Base-by-base conservation (phyloP, 2,797 vertebrate genomes). In the Gobionotothen gibberifrons region DNA sequence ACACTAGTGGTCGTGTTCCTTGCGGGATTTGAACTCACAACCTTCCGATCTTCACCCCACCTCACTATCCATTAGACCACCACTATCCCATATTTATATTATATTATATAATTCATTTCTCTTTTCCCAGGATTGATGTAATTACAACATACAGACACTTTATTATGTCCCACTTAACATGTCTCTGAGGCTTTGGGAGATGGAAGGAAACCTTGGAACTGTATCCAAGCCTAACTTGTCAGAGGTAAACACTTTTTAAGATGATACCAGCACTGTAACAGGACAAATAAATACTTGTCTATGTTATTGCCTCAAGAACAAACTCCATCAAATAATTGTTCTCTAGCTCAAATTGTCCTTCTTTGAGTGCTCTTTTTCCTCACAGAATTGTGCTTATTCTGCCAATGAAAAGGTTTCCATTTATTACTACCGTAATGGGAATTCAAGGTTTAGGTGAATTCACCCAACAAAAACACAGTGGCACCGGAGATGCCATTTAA, bases 401-500 rank as follows among this genome's bases (percentile, higher is more conserved):
- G 16, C 22, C 9, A 69, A 5, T 69, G 15, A 56, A 40, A 62
- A 36, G 14, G 60, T 62, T 5, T 39, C 10, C 0, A 48, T 72
- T 69, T 36, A 44, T 59, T 47, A 26, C 7, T 21, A 46, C 40
- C 15, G 53, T 12, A 21, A 16, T 32, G 42, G n/a, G 67, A 73
- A 70, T 57, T 66, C 39, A 42, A 1, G 49, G 17, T 68, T 62
- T 42, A 8, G 9, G 22, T 29, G 4, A 75, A 58, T 55, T 61
- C 51, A 26, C 46, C 12, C n/a, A 56, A 82, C 66, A 51, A 36
- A 36, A 32, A 15, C 49, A 59, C 40, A 66, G 48, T 42, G 12
- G 32, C 75, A 44, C 19, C 7, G 16, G 57, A 62, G 59, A 73
- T 44, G 72, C 49, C 44, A 61, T 63, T 77, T 13, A 42, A n/a